A percentile compares a stretch with the other conserved stretches of the same genome.
phyloP scores from a whole-genome alignment of 1,140 invertebrate genomes.

The Onthophagus taurus region DNA sequence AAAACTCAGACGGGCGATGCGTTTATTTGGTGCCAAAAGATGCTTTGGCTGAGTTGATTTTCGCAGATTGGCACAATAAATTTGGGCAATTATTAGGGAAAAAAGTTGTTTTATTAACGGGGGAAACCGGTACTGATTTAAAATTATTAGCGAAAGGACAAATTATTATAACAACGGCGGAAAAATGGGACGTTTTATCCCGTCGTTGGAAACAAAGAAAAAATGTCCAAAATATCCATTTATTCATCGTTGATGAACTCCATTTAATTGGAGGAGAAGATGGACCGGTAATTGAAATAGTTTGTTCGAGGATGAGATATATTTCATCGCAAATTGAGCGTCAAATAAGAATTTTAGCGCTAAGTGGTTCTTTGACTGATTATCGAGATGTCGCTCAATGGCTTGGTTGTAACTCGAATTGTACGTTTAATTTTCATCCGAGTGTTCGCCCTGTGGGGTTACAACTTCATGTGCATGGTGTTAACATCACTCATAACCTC shows the following conservation, averaged over 20 bases:
- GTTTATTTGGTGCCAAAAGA: slow-evolving; percentile 93
- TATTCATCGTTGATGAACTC: slow-evolving; percentile 98
- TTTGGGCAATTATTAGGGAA: slow-evolving; percentile 74
- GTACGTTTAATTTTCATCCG: slow-evolving; percentile 97
- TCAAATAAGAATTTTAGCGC: slow-evolving; percentile 89
- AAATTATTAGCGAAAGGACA: slow-evolving; percentile 88
- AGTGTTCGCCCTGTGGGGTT: slow-evolving; percentile 91
- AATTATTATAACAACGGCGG: slow-evolving; percentile 92
- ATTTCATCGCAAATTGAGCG: slow-evolving; percentile 94
- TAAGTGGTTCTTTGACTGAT: slow-evolving; percentile 90
- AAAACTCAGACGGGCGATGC: slow-evolving; percentile 62
- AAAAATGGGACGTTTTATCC: slow-evolving; percentile 98
- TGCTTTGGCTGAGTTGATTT: slow-evolving; percentile 83
- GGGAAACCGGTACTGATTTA: slow-evolving; percentile 95
- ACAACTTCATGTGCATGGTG: slow-evolving; percentile 93
- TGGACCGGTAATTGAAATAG: slow-evolving; percentile 91
- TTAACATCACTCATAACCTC: slow-evolving; percentile 96
- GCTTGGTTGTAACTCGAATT: slow-evolving; percentile 87
- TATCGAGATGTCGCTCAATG: slow-evolving; percentile 93
- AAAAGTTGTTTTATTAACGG: slow-evolving; percentile 90
- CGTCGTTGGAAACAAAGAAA: slow-evolving; percentile 97
- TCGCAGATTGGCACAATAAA: slow-evolving; percentile 83
- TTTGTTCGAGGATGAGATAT: slow-evolving; percentile 95
- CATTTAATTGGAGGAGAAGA: slow-evolving; percentile 83
- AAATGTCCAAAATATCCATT: slow-evolving; percentile 93